Evolutionary conservation across 2,888 invertebrate genomes (phyloP).

Genomic region (Lepidocyrtoides sp.): DNA sequence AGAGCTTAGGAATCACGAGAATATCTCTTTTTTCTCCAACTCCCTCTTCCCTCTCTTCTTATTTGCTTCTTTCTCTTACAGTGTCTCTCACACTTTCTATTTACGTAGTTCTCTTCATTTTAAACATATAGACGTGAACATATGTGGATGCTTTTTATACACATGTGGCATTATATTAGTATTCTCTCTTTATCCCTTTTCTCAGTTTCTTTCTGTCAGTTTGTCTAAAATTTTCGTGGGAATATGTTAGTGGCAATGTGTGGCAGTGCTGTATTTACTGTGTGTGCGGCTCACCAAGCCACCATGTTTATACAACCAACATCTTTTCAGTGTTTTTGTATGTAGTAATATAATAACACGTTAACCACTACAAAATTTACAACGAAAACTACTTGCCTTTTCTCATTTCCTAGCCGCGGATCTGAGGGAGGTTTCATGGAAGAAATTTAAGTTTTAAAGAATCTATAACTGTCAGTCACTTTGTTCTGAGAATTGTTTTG

Average conservation of each 20-base stretch:
- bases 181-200: slow-evolving; percentile 49
- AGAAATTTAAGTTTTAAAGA: no score
- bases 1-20: slow-evolving; percentile 83
- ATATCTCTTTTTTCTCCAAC: slow-evolving; percentile 65
- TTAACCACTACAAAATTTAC: background rate
- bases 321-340: background rate
- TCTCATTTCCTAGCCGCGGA: no score
- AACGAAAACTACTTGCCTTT: no score
- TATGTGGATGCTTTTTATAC: slow-evolving; percentile 54
- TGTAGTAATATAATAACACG: background rate
- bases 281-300: no score
- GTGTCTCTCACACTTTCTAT: slow-evolving; percentile 58
- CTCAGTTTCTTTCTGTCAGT: slow-evolving; percentile 58
- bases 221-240: slow-evolving; percentile 35
- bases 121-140: background rate
- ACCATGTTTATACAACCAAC: no score
- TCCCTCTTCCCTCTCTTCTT: slow-evolving; percentile 11
- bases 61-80: background rate
- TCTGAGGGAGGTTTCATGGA: no score
- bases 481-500: no score
- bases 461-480: no score
- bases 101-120: slow-evolving; percentile 46
- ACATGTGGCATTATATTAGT: slow-evolving; percentile 61
- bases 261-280: background rate
- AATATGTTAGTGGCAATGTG: slow-evolving; percentile 11